Conservation (phyloP, 2,113 vertebrate genomes). For the Brachyhypopomus occidentalis region DNA sequence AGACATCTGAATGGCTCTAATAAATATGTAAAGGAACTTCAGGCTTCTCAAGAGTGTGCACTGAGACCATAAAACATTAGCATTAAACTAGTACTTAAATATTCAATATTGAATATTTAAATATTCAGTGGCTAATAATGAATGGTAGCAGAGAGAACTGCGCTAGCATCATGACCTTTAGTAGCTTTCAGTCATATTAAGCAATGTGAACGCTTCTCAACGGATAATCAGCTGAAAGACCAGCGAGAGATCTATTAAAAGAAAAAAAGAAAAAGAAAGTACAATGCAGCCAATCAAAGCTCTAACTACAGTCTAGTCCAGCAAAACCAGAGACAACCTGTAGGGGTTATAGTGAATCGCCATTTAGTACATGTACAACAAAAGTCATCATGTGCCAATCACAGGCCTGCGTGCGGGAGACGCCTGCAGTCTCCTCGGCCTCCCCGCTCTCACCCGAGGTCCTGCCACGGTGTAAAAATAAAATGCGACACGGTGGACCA, state of each 20-base stretch:
- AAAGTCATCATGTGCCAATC: background rate
- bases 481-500: background rate
- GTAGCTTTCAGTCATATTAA: background rate
- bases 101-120: background rate
- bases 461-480: background rate
- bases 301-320: too few species aligned
- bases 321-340: too few species aligned
- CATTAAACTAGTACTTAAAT: background rate
- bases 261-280: background rate
- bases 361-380: background rate
- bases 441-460: background rate
- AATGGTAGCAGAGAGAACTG: background rate
- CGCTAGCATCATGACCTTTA: background rate
- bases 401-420: background rate
- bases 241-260: too few species aligned
- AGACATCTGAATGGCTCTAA: background rate
- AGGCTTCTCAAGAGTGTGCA: background rate
- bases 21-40: background rate
- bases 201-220: background rate
- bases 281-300: background rate
- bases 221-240: background rate
- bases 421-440: background rate
- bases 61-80: background rate
- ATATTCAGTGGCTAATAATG: constrained; percentile 3
- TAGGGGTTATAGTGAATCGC: background rate